Percentiles rank a stretch among this genome's conserved stretches.
phyloP scores from a whole-genome alignment of 2,888 invertebrate species.

The Lapara coniferarum region DNA sequence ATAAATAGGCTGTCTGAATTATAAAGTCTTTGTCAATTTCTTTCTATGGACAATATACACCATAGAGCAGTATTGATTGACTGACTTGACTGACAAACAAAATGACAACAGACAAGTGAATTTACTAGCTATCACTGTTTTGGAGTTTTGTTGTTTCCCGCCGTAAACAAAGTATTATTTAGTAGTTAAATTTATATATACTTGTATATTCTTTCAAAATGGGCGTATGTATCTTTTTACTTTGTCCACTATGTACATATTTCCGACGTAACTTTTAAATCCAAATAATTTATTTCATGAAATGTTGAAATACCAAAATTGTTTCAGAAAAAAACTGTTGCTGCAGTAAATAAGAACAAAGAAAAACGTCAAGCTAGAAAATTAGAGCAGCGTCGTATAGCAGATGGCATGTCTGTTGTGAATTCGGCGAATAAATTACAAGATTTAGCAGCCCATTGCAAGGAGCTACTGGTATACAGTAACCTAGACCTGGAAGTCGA shows the following conservation, averaged over 20 bases:
- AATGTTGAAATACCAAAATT: not conserved
- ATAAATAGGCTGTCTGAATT: not conserved
- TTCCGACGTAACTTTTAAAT: not conserved
- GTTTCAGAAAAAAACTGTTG: slow-evolving; percentile 77
- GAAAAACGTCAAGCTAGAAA: slow-evolving; percentile 85
- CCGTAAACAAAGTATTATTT: slow-evolving; percentile 13
- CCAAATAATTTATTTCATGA: slow-evolving; percentile 24
- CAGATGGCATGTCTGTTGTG: slow-evolving; percentile 84
- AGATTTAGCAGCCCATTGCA: slow-evolving; percentile 85
- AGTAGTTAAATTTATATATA: not conserved
- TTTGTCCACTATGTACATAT: not conserved
- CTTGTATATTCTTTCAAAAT: slow-evolving; percentile 36
- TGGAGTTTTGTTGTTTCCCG: slow-evolving; percentile 22
- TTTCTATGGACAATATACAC: not conserved
- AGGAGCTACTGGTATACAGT: slow-evolving; percentile 84
- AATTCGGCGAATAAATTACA: slow-evolving; percentile 84
- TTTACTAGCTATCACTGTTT: slow-evolving; percentile 3
- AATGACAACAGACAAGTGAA: not conserved
- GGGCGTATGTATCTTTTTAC: slow-evolving; percentile 49
- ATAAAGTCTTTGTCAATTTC: not conserved
- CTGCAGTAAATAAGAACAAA: slow-evolving; percentile 80
- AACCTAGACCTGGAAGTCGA: slow-evolving; percentile 84
- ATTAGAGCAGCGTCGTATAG: slow-evolving; percentile 83
- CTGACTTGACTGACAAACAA: not conserved
- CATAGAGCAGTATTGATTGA: slow-evolving; percentile 1